Conservation (phyloP, 2,113 vertebrate species). For the Indicator indicator region DNA sequence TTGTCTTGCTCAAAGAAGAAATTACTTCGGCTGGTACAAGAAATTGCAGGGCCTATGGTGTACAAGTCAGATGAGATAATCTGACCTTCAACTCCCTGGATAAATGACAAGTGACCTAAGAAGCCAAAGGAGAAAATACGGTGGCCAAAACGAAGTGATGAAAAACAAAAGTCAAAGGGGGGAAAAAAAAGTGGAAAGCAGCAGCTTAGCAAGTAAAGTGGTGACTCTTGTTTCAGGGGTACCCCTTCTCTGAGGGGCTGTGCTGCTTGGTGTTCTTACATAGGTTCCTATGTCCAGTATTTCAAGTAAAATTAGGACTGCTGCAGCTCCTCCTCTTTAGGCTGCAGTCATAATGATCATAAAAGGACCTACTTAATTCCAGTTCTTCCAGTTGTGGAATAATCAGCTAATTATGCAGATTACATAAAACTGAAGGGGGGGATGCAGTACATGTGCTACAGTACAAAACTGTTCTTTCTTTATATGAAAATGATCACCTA, state of each 20-base stretch:
- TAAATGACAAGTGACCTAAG: not conserved
- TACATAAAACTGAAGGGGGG: constrained; percentile 1
- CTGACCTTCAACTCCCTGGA: not conserved
- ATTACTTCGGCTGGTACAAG: constrained; percentile 17
- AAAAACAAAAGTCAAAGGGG: not conserved
- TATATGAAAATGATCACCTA: not conserved
- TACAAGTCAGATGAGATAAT: not conserved
- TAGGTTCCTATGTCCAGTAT: not conserved
- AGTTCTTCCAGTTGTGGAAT: constrained; percentile 38
- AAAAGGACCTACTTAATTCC: constrained; percentile 46
- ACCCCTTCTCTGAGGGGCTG: not conserved
- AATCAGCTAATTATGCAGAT: constrained; percentile 13
- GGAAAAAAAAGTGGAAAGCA: not conserved
- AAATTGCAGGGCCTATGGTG: constrained; percentile 16
- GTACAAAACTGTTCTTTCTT: not conserved
- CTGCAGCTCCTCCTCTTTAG: constrained; percentile 33
- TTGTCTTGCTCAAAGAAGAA: constrained; percentile 20
- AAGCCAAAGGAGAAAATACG: not conserved
- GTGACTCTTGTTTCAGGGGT: not conserved
- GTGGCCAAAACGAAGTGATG: not conserved
- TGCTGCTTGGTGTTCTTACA: not conserved
- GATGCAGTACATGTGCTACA: not conserved
- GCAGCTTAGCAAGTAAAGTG: not conserved
- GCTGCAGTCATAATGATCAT: constrained; percentile 2
- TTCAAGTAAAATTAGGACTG: constrained; percentile 29